Base-by-base conservation (phyloP, 2,113 vertebrate genomes). In the Micronisus gabar region DNA sequence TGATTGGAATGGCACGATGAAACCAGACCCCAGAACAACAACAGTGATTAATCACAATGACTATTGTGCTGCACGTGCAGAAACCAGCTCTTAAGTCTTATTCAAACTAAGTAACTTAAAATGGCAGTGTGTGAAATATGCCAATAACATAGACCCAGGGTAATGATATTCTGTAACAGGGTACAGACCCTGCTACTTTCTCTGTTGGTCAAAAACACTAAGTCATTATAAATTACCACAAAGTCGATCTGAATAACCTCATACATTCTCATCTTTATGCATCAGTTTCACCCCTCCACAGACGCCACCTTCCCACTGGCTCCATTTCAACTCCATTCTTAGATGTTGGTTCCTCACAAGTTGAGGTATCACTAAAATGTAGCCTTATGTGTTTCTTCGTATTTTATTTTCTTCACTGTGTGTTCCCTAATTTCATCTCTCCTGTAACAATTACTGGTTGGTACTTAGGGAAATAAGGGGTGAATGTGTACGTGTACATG, bases 401-500 rank as follows among this genome's bases (percentile, higher is more conserved):
- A 9, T 71, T 89, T 82, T n/a, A n/a, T 76, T 87, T 96, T 73
- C 53, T 48, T 88, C 23, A 10, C 25, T 36, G 11, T 47, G 8
- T 67, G 22, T 83, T 87, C 36, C 43, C 36, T 71, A 30, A 50
- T 59, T 75, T 78, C 36, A 92, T 6, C 26, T 93, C 29, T 79
- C 43, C 45, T 72, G 23, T 61, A 65, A 63, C 8, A 78, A 83
- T 55, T 62, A 38, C 26, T 47, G 15, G 5, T 7, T 58, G 5
- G 3, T 26, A 63, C n/a, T 61, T 48, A n/a, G 71, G 82, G 36
- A 47, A 86, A 63, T 23, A 56, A 79, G 45, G 9, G 2, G 19
- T 65, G n/a, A 32, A 75, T 16, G 2, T 15, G 34, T 55, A 12
- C 1, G 0, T 27, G 13, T 55, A 15, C 3, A 9, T 3, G 11